phyloP scores from a whole-genome alignment of 2,888 invertebrate species.

The Vandiemenella viatica region DNA sequence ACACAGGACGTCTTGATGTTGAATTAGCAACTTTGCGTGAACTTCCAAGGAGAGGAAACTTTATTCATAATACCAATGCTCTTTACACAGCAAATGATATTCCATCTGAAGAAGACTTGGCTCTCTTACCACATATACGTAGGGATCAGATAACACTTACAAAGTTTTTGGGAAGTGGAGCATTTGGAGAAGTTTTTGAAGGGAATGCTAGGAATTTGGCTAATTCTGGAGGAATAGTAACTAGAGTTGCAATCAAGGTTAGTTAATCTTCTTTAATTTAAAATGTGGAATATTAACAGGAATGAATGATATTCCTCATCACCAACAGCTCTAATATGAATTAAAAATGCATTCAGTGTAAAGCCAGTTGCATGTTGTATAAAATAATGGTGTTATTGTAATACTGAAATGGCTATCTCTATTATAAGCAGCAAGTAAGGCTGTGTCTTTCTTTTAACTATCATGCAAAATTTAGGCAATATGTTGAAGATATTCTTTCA shows the following conservation, averaged over 20 bases:
- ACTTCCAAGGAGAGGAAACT: slow-evolving; percentile 53
- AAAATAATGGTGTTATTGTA: no score
- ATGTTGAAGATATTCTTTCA: no score
- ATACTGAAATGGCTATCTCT: no score
- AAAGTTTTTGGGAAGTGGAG: slow-evolving; percentile 86
- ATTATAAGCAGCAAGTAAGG: no score
- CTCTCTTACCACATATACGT: slow-evolving; percentile 69
- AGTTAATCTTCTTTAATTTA: slow-evolving; percentile 3
- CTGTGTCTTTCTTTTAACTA: no score
- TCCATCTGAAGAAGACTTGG: slow-evolving; percentile 62
- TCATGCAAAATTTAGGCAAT: no score
- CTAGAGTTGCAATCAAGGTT: slow-evolving; percentile 85
- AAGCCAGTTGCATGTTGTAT: no score
- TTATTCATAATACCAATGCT: slow-evolving; percentile 70
- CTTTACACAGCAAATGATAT: slow-evolving; percentile 47
- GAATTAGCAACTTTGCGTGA: slow-evolving; percentile 78
- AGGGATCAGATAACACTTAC: slow-evolving; percentile 73
- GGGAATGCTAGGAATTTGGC: slow-evolving; percentile 60
- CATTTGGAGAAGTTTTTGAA: slow-evolving; percentile 94
- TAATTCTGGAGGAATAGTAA: slow-evolving; percentile 38
- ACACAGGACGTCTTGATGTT: slow-evolving; percentile 42
- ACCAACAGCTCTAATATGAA: no score
- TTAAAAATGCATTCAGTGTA: no score
- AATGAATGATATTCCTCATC: no score
- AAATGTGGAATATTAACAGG: no score